Base-by-base conservation (phyloP, 2,113 vertebrate species). In the Sapajus apella region DNA sequence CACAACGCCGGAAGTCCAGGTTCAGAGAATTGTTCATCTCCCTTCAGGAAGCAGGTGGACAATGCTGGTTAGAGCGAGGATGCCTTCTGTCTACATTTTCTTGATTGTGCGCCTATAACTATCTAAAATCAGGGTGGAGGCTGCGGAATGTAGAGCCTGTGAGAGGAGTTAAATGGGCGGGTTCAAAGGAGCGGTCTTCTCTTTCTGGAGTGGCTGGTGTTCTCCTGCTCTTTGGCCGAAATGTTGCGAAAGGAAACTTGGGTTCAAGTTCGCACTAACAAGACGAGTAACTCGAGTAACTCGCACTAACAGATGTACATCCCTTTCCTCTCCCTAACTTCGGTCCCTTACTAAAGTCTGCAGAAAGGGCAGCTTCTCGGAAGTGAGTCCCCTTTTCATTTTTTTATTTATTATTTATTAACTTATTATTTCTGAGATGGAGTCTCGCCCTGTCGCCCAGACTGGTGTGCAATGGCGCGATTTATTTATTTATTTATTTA, bases 111-210 rank as follows among this genome's bases (percentile, higher is more conserved):
- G 30, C 73, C 64, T 56, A 0, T 0, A 27, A 17, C 11, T 3
- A 2, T 52, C 70, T 47, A 23, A 2, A 3, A 35, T 43, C 30
- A 13, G 3, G 8, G 21, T 0, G 35, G 13, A 81, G 27, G 5
- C n/a, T 2, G 13, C 32, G 12, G 7, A 11, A 5, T 1, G 50
- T 1, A 47, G 25, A 40, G 10, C 6, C 21, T 1, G 13, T 0
- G 35, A 23, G 43, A 14, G 1, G 55, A 40, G 21, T 8, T 52
- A n/a, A 8, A 10, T 35, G 47, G 23, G 32, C 20, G 13, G 58
- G 14, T 30, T 72, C 20, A 52, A 72, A 76, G 47, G 17, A 50
- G 40, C 6, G 43, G 70, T 14, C 61, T 64, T 45, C 75, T 73
- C 35, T 45, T 75, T 5, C 7, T 37, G 50, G 5, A 64, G 79